Evolutionary conservation across 2,113 vertebrate genomes (phyloP), one percentile per base, ranked within the genome.

Genomic region (Chaenocephalus aceratus): DNA sequence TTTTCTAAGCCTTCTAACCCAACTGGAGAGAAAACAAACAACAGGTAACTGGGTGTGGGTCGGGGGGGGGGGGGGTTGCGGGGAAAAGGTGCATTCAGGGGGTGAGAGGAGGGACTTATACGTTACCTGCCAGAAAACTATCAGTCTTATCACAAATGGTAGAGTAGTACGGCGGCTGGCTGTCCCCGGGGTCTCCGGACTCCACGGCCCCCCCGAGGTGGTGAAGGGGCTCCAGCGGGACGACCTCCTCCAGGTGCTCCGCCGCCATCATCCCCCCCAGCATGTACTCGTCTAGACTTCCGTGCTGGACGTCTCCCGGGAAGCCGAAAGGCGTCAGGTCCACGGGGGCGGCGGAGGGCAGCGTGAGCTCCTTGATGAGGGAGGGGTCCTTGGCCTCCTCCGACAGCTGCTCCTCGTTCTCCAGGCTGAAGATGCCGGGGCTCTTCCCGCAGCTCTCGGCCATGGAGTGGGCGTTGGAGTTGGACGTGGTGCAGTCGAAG

Each of bases 81-180:
- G 91, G 90, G 75, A 88, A 89, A 93, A 94, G 94, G 91, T 94
- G 94, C 94, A 94, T 95, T 95, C 91, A 54, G 86, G 89, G 86
- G 36, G 74, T 49, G 71, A 75, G 58, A 72, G 84, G 86, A 79
- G 87, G 91, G 86, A 73, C 93, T 96, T 94, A 96, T 96, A 96
- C 96, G 15, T 96, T 96, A 96, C 96, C 96, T 96, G 94, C 93
- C 87, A 95, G 90, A 92, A 95, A 91, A 93, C 89, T 95, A 94
- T 95, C 94, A 95, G 94, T 94, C 90, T 95, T 95, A 95, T 96
- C 95, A 86, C 94, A 94, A 83, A 95, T 89, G 86, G 95, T 90
- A 41, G 94, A 95, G 94, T 94, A 95, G 93, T 94, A 95, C 5
- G 94, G 91, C 1, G 92, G 85, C 90, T 94, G 94, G 80, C 53